Evolutionary conservation across 2,888 invertebrate genomes (phyloP).

Genomic region (Chymomyza amoena): DNA sequence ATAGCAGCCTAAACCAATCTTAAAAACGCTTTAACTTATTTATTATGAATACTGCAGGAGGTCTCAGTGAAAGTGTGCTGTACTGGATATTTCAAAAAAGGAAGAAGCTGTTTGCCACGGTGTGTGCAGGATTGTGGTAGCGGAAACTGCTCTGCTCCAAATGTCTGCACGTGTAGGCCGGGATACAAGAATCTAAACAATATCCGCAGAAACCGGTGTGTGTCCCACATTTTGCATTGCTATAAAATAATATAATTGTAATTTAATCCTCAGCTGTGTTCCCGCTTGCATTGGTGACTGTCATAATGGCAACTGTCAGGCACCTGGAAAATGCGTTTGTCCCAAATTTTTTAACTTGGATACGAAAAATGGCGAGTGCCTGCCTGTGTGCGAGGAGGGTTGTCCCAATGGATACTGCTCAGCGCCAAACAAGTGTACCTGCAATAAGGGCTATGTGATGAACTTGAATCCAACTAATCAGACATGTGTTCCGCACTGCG

Average conservation of each 20-base stretch:
- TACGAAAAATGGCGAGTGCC: conserved; percentile 48
- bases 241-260: not conserved
- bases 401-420: conserved; percentile 75
- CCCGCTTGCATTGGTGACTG: conserved; percentile 71
- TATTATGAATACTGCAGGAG: too few species aligned
- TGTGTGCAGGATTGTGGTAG: conserved; percentile 56
- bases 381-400: conserved; percentile 63
- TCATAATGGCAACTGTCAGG: conserved; percentile 65
- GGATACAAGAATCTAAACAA: conserved; percentile 74
- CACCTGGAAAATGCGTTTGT: conserved; percentile 69
- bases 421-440: conserved; percentile 81
- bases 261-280: conserved; percentile 57
- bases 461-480: conserved; percentile 54
- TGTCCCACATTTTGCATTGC: not conserved
- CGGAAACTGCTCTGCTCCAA: conserved; percentile 71
- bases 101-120: conserved; percentile 45
- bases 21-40: too few species aligned
- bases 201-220: conserved; percentile 28
- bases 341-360: conserved; percentile 29
- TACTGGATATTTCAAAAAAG: conserved; percentile 29
- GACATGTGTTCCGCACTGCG: conserved; percentile 65
- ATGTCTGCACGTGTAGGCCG: conserved; percentile 75
- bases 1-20: too few species aligned
- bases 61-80: conserved; percentile 49
- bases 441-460: conserved; percentile 80